phyloP scores from a whole-genome alignment of 1,140 invertebrate species.

The Odontomachus brunneus region DNA sequence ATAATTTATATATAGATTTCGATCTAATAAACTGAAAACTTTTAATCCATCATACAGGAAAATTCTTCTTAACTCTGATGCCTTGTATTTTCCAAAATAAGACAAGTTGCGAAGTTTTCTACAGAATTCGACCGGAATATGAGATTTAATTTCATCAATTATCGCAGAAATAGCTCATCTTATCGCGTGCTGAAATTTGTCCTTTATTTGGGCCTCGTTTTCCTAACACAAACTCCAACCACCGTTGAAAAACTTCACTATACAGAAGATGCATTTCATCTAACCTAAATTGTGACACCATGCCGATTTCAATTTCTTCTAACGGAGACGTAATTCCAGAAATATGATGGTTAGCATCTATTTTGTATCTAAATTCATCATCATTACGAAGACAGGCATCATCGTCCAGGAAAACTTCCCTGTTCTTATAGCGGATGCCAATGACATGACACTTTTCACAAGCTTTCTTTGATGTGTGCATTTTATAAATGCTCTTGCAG shows the following conservation, averaged over 20 bases:
- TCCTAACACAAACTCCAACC: conserved; percentile 13
- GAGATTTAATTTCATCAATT: not conserved
- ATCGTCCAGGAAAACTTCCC: not conserved
- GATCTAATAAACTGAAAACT: not conserved
- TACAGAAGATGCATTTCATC: conserved; percentile 12
- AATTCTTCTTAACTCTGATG: not conserved
- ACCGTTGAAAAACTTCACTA: conserved; percentile 2
- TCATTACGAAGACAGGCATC: not conserved
- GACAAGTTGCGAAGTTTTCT: not conserved
- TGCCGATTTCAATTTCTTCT: conserved; percentile 15
- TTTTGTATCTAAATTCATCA: not conserved
- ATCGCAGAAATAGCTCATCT: not conserved
- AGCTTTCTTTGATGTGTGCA: not conserved
- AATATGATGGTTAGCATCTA: conserved; percentile 8
- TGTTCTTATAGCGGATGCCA: not conserved
- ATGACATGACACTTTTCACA: conserved; percentile 5
- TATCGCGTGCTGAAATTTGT: conserved; percentile 2
- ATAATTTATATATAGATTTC: conserved; percentile 3
- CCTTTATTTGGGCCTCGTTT: not conserved
- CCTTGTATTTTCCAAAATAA: not conserved
- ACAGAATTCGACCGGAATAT: not conserved
- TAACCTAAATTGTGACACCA: conserved; percentile 7
- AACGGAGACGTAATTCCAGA: not conserved
- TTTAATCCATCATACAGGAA: not conserved
- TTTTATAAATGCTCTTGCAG: conserved; percentile 14